Percentiles rank a stretch among this genome's conserved stretches.
These are phyloP conservation scores for Lycaena phlaeas DNA, from an alignment of 2,888 invertebrate genomes.

Conservation along the genomic window DNA sequence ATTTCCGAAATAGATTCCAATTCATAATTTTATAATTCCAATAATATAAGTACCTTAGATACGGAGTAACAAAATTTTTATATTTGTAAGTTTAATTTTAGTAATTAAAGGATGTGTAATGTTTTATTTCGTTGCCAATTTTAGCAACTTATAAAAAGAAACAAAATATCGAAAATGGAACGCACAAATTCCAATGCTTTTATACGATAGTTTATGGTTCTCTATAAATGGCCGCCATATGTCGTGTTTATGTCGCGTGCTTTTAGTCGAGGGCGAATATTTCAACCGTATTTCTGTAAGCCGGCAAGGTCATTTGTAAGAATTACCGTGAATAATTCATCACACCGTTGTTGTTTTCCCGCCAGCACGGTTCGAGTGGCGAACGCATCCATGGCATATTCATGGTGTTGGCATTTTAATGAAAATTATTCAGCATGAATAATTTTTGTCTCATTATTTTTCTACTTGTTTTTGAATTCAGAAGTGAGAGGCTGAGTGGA, in stretches of 20 bases:
- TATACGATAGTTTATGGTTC: slow-evolving; percentile 14
- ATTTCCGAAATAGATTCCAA: too few relatives aligned
- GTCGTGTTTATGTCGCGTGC: slow-evolving; percentile 32
- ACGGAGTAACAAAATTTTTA: too few relatives aligned
- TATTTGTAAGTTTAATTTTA: too few relatives aligned
- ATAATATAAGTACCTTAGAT: too few relatives aligned
- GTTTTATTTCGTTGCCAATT: background rate
- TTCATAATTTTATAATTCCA: too few relatives aligned
- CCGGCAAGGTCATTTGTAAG: slow-evolving; percentile 49
- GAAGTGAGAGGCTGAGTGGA: slow-evolving; percentile 1
- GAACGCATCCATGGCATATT: slow-evolving; percentile 20
- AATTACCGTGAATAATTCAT: slow-evolving; percentile 54
- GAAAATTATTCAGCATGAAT: slow-evolving; percentile 34
- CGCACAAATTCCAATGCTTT: slow-evolving; percentile 24
- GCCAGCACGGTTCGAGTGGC: slow-evolving; percentile 32
- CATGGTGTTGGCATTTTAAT: slow-evolving; percentile 14
- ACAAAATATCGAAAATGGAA: slow-evolving; percentile 28
- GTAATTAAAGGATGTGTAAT: too few relatives aligned
- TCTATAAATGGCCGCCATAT: slow-evolving; percentile 34
- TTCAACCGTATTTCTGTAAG: slow-evolving; percentile 25
- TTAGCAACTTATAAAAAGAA: background rate
- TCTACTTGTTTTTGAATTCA: slow-evolving; percentile 4
- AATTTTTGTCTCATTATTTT: slow-evolving; percentile 21
- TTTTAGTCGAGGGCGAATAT: slow-evolving; percentile 23
- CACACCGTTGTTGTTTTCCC: slow-evolving; percentile 44